Base-by-base conservation (phyloP, 2,797 vertebrate species). In the Girardinus metallicus region DNA sequence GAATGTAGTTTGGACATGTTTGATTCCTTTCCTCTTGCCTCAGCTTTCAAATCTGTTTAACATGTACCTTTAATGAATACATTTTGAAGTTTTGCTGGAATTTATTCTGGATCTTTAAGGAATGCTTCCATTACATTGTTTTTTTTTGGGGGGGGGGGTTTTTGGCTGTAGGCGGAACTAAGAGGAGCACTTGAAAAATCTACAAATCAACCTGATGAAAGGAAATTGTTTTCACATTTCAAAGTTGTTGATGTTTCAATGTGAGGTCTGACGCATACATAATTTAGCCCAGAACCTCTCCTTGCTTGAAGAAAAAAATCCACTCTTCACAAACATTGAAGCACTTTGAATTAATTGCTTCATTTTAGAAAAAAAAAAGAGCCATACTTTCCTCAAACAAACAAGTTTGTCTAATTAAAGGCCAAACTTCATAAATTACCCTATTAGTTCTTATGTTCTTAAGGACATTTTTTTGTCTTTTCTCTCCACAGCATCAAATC, bases 401-500 rank as follows among this genome's bases (percentile, higher is more conserved):
- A 80, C 9, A 11, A 66, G 2, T 57, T 3, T 39, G 75, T 84
- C 0, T 85, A 29, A 73, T 78, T 66, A 44, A 15, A 73, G 26
- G 41, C 53, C 60, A 85, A 47, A 80, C 7, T 79, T 72, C 76
- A 23, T 64, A 74, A 76, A 86, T 83, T 78, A 78, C 80, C 36
- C 47, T 68, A 36, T 83, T 46, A 55, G 18, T 66, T 70, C 39
- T 31, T n/a, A n/a, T n/a, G n/a, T 57, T 41, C 57, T 55, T 62
- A 12, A 41, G 11, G 23, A 68, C 21, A 23, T 53, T 39, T 62
- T 43, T 70, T 31, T 60, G 5, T 16, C 5, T 29, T 31, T 29
- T 31, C 36, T 83, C 73, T 83, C 77, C 8, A 83, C 91, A 99
- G 98, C 97, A 49, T 95, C 96, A 70, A 99, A 99, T 91, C 97